These are phyloP conservation scores for Lasioglossum leucozonium DNA, from an alignment of 2,888 invertebrate genomes.

Conservation along the genomic window DNA sequence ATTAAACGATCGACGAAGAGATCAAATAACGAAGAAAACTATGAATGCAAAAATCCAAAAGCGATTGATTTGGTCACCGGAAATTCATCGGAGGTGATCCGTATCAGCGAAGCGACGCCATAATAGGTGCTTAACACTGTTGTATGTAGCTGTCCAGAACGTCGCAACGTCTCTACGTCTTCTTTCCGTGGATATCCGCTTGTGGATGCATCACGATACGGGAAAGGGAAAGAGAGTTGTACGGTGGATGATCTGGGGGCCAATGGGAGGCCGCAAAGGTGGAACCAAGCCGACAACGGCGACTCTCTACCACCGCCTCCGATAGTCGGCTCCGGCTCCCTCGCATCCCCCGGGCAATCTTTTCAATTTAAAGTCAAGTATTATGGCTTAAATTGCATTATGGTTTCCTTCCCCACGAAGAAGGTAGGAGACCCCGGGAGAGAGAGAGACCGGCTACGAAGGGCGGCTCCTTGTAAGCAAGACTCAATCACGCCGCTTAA, in stretches of 20 bases:
- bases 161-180: conserved; percentile 15
- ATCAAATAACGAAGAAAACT: too few relatives aligned
- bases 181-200: conserved; percentile 21
- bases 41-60: too few relatives aligned
- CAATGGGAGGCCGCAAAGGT: conserved; percentile 10
- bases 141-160: conserved; percentile 47
- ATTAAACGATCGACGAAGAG: too few relatives aligned
- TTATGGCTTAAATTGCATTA: conserved; percentile 85
- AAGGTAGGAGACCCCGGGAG: conserved; percentile 60
- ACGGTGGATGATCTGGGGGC: background rate
- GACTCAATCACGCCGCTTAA: conserved; percentile 85
- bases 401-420: conserved; percentile 81
- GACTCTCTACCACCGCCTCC: conserved; percentile 45
- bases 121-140: conserved; percentile 46
- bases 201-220: conserved; percentile 27
- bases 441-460: conserved; percentile 67
- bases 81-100: conserved; percentile 35
- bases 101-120: conserved; percentile 37
- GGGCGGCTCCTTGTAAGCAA: conserved; percentile 83
- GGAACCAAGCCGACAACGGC: conserved; percentile 41
- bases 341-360: conserved; percentile 84
- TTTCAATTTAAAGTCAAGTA: conserved; percentile 85
- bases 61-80: too few relatives aligned
- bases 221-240: background rate
- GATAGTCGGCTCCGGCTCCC: conserved; percentile 74